Percentiles rank a stretch among this genome's conserved stretches.
phyloP scores from a whole-genome alignment of 2,888 invertebrate species.

The Cephus sareptanus region DNA sequence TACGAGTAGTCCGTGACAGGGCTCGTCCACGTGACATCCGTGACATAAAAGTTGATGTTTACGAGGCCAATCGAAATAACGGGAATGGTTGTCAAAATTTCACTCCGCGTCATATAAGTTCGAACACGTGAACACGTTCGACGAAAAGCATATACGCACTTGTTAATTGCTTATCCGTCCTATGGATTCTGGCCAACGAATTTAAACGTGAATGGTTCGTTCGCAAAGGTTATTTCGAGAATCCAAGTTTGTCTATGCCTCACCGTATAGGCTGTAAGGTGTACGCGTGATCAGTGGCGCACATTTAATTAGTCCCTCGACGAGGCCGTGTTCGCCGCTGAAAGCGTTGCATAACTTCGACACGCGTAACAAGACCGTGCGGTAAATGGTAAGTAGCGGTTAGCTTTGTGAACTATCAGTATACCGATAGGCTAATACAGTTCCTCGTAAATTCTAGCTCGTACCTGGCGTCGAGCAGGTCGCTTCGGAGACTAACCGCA shows the following conservation, averaged over 20 bases:
- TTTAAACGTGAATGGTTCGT: background rate
- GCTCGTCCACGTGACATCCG: background rate
- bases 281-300: constrained; percentile 18
- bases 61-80: background rate
- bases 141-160: background rate
- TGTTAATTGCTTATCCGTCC: background rate
- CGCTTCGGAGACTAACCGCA: background rate
- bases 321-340: constrained; percentile 14
- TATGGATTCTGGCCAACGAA: background rate
- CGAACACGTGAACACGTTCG: background rate
- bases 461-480: constrained; percentile 7
- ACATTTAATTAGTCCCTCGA: constrained; percentile 34
- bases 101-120: background rate
- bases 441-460: constrained; percentile 30
- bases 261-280: background rate
- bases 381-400: constrained; percentile 35
- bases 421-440: constrained; percentile 19
- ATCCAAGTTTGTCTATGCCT: background rate
- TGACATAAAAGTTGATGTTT: background rate
- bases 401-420: constrained; percentile 32
- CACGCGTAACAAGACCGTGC: constrained; percentile 39
- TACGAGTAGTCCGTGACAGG: background rate
- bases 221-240: background rate
- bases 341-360: constrained; percentile 9
- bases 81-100: background rate